Base-by-base conservation (phyloP, 2,113 vertebrate species). In the Uropsilus gracilis region DNA sequence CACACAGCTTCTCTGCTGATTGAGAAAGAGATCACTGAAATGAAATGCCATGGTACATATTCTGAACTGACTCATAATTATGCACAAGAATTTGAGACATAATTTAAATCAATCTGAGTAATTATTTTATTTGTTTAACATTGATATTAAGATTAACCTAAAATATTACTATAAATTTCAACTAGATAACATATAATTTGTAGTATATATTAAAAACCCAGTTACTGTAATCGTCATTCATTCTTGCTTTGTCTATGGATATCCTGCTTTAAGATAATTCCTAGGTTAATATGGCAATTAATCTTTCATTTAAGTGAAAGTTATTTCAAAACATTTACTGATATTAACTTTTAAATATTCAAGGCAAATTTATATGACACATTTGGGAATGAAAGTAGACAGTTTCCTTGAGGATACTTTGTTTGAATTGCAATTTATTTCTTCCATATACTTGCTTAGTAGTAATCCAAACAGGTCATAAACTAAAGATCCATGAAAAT, bases 251-350 rank as follows among this genome's bases (percentile, higher is more conserved):
- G 6, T 14, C 37, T 37, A 39, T 57, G 37, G 44, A 13, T 72
- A 39, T 64, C 26, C 4, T 17, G 26, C 28, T 59, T 61, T 34
- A 71, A 82, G 46, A 32, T 64, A 88, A 66, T 57, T 85, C 48
- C 20, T 80, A 85, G 26, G 37, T 64, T 66, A 66, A 66, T 32
- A 89, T 34, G 22, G 64, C 9, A 13, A 68, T 44, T 55, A 39
- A 39, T 61, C 32, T 86, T 95, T 86, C 6, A 72, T 17, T 11
- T 57, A 73, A 71, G 14, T 55, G 44, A 30, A 77, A 83, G 64
- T 83, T 88, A 71, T n/a, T 94, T 80, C n/a, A 66, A 66, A 89
- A 37, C 1, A 66, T 57, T 86, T 89, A 59, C 22, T 89, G 46
- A 6, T 12, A 46, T 39, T 95, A 42, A 53, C 26, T 93, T 92